Evolutionary conservation across 2,797 vertebrate species (phyloP).

Genomic region (Rhinatrema bivittatum): DNA sequence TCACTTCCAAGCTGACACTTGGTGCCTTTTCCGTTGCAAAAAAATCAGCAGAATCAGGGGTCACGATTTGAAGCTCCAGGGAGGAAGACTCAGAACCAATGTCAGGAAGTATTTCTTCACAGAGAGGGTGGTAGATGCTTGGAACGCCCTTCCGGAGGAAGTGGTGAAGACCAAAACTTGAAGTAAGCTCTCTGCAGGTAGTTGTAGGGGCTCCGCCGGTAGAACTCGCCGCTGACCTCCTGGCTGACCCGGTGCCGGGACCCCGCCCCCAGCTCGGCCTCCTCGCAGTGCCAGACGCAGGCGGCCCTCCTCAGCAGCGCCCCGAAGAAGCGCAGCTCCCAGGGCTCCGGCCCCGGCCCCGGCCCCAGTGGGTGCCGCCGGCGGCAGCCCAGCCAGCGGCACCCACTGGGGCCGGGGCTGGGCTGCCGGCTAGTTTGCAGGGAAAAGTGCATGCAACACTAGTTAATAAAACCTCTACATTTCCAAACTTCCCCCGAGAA

Average conservation of each 20-base stretch:
- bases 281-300: slow-evolving; percentile 70
- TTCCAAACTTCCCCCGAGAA: too few relatives aligned
- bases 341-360: slow-evolving; percentile 5
- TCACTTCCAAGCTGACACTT: too few relatives aligned
- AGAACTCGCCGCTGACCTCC: slow-evolving; percentile 82
- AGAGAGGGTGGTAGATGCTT: too few relatives aligned
- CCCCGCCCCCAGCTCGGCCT: slow-evolving; percentile 52
- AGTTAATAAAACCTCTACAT: too few relatives aligned
- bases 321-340: slow-evolving; percentile 65
- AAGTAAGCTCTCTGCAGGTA: slow-evolving; percentile 87
- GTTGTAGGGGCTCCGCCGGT: slow-evolving; percentile 86
- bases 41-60: too few relatives aligned
- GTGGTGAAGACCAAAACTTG: slow-evolving; percentile 86
- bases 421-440: too few relatives aligned
- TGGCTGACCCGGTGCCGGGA: slow-evolving; percentile 73
- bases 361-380: slow-evolving; percentile 61
- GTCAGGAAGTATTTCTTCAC: too few relatives aligned
- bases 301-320: slow-evolving; percentile 67
- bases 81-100: too few relatives aligned
- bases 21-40: too few relatives aligned
- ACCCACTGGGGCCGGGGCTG: slow-evolving; percentile 61
- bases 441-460: too few relatives aligned
- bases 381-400: slow-evolving; percentile 70
- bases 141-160: too few relatives aligned
- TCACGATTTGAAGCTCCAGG: too few relatives aligned